Evolutionary conservation across 2,113 vertebrate species (phyloP), one percentile per base, ranked within the genome.

Genomic region (Epinephelus moara): DNA sequence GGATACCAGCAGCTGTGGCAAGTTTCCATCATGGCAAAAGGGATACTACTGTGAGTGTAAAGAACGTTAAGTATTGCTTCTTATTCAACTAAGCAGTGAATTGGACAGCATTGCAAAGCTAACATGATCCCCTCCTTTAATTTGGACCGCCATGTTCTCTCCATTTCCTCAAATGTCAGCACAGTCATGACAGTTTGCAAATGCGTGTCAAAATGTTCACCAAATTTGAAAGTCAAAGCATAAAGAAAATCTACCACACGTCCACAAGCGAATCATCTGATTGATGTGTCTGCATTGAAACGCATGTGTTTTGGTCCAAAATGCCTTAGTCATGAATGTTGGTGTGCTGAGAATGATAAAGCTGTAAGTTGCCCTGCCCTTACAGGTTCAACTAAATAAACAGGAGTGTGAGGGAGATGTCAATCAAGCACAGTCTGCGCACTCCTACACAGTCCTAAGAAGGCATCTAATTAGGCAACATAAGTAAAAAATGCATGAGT

Each of bases 341-440:
- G 25, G 42, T 21, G 27, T 57, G 53, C 40, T 27, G 45, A 23
- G 10, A 71, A 30, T 59, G 42, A 53, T 59, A 18, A 56, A 18
- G 67, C 30, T 56, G 45, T 15, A 55, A 6, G 21, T 66, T 60
- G 18, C 23, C 61, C 52, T 64, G 60, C 21, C 2, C 2, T 33
- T 10, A 60, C 33, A 73, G 45, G 45, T 60, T 33, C 37, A 61
- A 23, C 4, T 13, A 33, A 55, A 74, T 15, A 60, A 62, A 71
- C 17, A 71, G 21, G 57, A 42, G 53, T 25, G 60, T n/a, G 64
- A 61, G 61, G 11, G 21, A 60, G 21, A 25, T 64, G 45, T 69
- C 71, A 78, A 47, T 78, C 55, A 74, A 68, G 52, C 27, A 17
- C 57, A 66, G 57, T 63, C 33, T 63, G 52, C 17, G 6, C 23